phyloP scores from a whole-genome alignment of 1,140 invertebrate genomes.

The Luehdorfia chinensis region DNA sequence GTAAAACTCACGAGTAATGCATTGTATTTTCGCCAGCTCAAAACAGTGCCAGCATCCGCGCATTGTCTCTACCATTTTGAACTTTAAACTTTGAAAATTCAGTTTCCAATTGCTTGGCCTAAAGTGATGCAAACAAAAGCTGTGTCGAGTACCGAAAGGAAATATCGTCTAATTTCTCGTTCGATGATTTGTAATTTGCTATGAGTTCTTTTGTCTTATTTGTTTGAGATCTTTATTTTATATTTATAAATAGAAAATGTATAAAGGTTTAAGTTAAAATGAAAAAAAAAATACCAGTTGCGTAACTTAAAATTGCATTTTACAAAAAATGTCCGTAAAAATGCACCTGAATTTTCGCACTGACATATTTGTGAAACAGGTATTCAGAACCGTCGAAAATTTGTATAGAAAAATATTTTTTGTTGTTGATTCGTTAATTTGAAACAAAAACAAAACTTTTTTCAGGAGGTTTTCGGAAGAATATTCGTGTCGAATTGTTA shows the following conservation, averaged over 20 bases:
- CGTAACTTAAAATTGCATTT: too few relatives aligned
- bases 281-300: background rate
- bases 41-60: too few relatives aligned
- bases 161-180: slow-evolving; percentile 17
- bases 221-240: background rate
- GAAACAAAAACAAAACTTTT: slow-evolving; percentile 3
- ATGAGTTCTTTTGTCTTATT: slow-evolving; percentile 12
- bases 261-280: background rate
- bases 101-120: slow-evolving; percentile 5
- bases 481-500: background rate
- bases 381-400: background rate
- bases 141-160: slow-evolving; percentile 3
- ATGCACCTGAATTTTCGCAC: too few relatives aligned
- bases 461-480: background rate
- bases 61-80: too few relatives aligned
- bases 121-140: slow-evolving; percentile 10
- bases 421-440: background rate
- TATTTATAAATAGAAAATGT: too few relatives aligned
- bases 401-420: background rate
- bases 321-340: too few relatives aligned
- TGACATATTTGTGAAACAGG: background rate
- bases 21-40: slow-evolving; percentile 7
- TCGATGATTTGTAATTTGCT: too few relatives aligned
- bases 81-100: too few relatives aligned
- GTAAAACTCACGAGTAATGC: slow-evolving; percentile 3